phyloP scores from a whole-genome alignment of 2,797 vertebrate species.

The Valencia hispanica region DNA sequence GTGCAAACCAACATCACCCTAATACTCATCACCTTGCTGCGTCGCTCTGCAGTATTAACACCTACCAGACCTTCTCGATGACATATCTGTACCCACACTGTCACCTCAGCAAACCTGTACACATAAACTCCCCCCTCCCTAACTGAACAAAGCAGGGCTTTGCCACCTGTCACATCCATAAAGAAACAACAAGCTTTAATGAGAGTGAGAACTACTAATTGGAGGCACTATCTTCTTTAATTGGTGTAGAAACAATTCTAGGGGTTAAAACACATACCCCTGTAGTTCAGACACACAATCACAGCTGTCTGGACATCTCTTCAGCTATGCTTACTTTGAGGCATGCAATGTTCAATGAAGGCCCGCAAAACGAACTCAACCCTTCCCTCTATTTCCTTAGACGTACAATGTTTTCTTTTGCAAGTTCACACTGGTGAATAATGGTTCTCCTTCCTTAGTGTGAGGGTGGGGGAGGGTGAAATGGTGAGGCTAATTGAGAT shows the following conservation, averaged over 20 bases:
- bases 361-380: background rate
- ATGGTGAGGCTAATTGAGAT: background rate
- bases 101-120: constrained; percentile 31
- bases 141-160: constrained; percentile 40
- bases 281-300: constrained; percentile 34
- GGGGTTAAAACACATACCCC: constrained; percentile 42
- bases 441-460: background rate
- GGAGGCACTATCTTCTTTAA: constrained; percentile 64
- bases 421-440: background rate
- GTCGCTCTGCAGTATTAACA: constrained; percentile 23
- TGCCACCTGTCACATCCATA: constrained; percentile 47
- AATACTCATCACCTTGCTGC: constrained; percentile 23
- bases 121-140: background rate
- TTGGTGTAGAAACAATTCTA: constrained; percentile 63
- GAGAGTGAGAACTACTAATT: constrained; percentile 68
- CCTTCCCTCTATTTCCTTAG: background rate
- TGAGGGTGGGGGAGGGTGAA: background rate
- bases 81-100: constrained; percentile 16
- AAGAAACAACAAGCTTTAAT: constrained; percentile 60
- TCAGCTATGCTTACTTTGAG: constrained; percentile 11
- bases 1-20: constrained; percentile 30
- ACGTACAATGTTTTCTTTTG: background rate
- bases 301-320: constrained; percentile 11
- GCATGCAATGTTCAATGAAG: background rate
- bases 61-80: constrained; percentile 29